Conservation (phyloP, 92 coral and sea anemone species). For the Bergia sp. region DNA sequence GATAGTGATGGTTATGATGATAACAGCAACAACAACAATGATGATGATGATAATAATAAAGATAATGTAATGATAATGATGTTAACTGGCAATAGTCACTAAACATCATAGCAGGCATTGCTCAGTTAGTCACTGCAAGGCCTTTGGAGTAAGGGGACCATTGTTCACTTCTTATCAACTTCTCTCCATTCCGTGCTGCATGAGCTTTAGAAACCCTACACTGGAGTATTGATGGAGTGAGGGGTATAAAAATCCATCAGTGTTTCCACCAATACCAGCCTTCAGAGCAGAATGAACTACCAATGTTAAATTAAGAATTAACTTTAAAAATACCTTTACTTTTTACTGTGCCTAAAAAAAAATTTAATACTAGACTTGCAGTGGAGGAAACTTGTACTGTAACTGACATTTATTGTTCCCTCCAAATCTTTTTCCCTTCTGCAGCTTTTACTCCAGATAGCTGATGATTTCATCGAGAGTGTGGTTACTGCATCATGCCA, state of each 20-base stretch:
- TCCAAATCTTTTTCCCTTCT: background rate
- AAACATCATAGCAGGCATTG: too few relatives aligned
- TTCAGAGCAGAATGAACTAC: too few relatives aligned
- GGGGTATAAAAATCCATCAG: too few relatives aligned
- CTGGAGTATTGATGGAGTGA: too few relatives aligned
- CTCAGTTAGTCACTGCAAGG: too few relatives aligned
- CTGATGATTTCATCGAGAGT: constrained; percentile 98
- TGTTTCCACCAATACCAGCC: too few relatives aligned
- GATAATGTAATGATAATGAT: background rate
- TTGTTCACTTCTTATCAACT: too few relatives aligned
- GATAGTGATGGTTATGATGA: background rate
- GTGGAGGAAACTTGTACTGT: background rate
- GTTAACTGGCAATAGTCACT: background rate
- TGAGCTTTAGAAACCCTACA: too few relatives aligned
- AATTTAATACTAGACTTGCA: background rate
- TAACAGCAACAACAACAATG: background rate
- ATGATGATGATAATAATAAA: background rate
- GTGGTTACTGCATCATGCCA: constrained; percentile 95
- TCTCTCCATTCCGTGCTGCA: too few relatives aligned
- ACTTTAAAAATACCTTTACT: too few relatives aligned
- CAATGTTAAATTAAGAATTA: too few relatives aligned
- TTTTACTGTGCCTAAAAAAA: background rate
- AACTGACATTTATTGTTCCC: background rate
- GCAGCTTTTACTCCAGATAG: constrained; percentile 92
- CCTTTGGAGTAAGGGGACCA: too few relatives aligned